phyloP scores from a whole-genome alignment of 2,797 vertebrate genomes.

The Xerus rutilus region DNA sequence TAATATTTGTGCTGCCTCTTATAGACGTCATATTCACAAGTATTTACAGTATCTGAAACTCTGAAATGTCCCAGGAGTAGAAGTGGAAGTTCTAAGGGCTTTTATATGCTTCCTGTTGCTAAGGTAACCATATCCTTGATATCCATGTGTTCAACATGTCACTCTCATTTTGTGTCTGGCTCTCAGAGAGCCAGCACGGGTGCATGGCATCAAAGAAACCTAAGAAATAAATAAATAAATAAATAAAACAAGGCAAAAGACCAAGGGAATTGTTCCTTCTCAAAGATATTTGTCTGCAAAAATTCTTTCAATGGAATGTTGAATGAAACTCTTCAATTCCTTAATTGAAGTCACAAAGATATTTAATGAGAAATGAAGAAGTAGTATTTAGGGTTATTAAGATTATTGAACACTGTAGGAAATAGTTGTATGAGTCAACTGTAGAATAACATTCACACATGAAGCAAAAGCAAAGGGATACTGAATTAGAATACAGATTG shows the following conservation, averaged over 20 bases:
- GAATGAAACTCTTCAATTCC: slow-evolving; percentile 17
- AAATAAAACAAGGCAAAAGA: slow-evolving; percentile 70
- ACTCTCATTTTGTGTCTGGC: slow-evolving; percentile 88
- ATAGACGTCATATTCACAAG: slow-evolving; percentile 82
- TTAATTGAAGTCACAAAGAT: slow-evolving; percentile 17
- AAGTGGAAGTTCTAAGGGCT: slow-evolving; percentile 87
- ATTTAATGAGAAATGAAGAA: slow-evolving; percentile 45
- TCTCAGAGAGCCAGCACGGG: slow-evolving; percentile 83
- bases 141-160: slow-evolving; percentile 88
- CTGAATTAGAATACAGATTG: neutral
- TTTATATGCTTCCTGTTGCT: slow-evolving; percentile 89
- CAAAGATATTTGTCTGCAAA: slow-evolving; percentile 70
- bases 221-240: slow-evolving; percentile 60
- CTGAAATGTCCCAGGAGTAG: slow-evolving; percentile 88
- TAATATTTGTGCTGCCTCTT: slow-evolving; percentile 78
- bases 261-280: slow-evolving; percentile 60
- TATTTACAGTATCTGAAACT: slow-evolving; percentile 88
- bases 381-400: neutral
- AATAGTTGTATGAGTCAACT: neutral
- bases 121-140: slow-evolving; percentile 90
- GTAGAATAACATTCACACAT: neutral
- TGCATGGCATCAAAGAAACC: slow-evolving; percentile 77
- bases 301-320: slow-evolving; percentile 70
- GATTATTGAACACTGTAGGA: neutral
- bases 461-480: slow-evolving; percentile 52